Conservation (phyloP, 1,140 invertebrate genomes). For the Diuraphis noxia region DNA sequence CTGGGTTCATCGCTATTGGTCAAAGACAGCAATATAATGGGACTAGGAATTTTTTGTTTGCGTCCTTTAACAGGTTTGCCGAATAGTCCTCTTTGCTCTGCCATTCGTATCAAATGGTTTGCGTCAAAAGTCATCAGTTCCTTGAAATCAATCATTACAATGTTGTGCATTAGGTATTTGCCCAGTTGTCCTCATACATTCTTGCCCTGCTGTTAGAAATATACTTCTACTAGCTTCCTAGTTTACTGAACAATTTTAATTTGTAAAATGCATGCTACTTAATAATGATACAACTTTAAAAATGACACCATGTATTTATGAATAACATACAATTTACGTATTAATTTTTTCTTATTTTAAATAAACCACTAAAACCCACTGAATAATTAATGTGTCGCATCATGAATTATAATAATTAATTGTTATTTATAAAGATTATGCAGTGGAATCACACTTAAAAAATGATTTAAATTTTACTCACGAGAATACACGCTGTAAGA, state of each 20-base stretch:
- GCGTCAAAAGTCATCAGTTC: constrained; percentile 47
- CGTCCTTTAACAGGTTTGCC: constrained; percentile 37
- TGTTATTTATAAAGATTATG: background rate
- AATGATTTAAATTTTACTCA: too few relatives aligned
- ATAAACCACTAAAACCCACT: background rate
- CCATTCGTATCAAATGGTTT: constrained; percentile 43
- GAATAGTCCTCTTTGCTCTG: constrained; percentile 34
- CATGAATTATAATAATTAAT: background rate
- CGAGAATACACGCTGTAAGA: too few relatives aligned
- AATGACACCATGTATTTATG: too few relatives aligned
- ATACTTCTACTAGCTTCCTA: background rate
- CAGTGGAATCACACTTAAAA: too few relatives aligned
- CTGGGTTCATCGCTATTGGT: constrained; percentile 31
- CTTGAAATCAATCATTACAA: background rate
- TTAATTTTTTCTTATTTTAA: background rate
- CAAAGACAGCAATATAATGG: constrained; percentile 13
- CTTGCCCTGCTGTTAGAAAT: background rate
- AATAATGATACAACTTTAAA: background rate
- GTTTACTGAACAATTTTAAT: background rate
- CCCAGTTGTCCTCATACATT: background rate
- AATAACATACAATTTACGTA: too few relatives aligned
- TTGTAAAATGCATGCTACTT: background rate
- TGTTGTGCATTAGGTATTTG: background rate
- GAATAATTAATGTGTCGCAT: background rate
- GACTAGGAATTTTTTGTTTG: constrained; percentile 29